These are phyloP conservation scores for Cerceris rybyensis DNA, from an alignment of 2,888 invertebrate genomes.

Conservation along the genomic window DNA sequence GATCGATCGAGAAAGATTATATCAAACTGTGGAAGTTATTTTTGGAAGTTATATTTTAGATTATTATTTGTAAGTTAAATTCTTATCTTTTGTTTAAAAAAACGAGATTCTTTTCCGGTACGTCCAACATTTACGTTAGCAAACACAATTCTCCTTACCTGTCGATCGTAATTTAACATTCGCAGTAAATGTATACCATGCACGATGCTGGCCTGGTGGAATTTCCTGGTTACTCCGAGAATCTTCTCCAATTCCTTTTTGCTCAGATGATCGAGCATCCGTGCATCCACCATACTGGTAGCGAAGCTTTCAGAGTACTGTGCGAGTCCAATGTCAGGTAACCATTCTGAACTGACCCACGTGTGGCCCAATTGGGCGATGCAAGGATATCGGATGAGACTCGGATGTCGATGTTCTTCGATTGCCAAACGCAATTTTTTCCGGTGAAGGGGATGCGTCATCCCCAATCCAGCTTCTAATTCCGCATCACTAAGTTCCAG, in stretches of 20 bases:
- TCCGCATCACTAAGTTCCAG: slow-evolving; percentile 95
- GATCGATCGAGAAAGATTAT: no score
- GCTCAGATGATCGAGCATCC: slow-evolving; percentile 95
- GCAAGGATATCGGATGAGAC: slow-evolving; percentile 92
- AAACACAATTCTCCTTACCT: slow-evolving; percentile 82
- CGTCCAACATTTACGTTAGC: not conserved
- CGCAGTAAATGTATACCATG: slow-evolving; percentile 96
- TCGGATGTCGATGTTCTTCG: slow-evolving; percentile 94
- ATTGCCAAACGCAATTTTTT: slow-evolving; percentile 96
- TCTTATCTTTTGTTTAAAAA: no score
- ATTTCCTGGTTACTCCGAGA: slow-evolving; percentile 94
- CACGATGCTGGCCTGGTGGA: slow-evolving; percentile 96
- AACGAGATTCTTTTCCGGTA: no score
- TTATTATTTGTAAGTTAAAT: no score
- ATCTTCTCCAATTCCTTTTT: slow-evolving; percentile 97
- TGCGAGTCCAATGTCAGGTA: slow-evolving; percentile 94
- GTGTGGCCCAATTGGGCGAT: slow-evolving; percentile 94
- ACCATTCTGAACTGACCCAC: slow-evolving; percentile 97
- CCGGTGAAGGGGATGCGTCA: slow-evolving; percentile 95
- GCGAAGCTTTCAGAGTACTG: slow-evolving; percentile 95
- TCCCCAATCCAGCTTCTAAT: slow-evolving; percentile 94
- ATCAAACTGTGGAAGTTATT: no score
- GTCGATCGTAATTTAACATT: slow-evolving; percentile 95
- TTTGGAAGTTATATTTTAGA: no score
- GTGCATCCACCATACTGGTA: slow-evolving; percentile 94